Evolutionary conservation across 2,888 invertebrate genomes (phyloP), one percentile per base, ranked within the genome.

Genomic region (Tigriopus californicus): DNA sequence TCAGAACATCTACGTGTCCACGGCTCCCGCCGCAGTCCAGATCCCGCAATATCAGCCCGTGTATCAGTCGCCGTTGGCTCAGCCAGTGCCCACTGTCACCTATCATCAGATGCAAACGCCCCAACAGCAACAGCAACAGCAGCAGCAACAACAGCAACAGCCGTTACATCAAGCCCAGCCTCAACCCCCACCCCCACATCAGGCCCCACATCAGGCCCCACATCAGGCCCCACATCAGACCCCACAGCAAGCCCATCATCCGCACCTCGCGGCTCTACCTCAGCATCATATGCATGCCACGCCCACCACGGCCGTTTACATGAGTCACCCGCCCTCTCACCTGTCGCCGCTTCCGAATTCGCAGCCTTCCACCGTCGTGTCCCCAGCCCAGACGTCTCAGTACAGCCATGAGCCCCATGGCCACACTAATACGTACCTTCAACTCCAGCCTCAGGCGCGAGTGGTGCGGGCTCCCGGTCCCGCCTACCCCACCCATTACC

Each of bases 371-470:
- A 10, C 20, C 46, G 6, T 6, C 20, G 18, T 15, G 15, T 3
- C 46, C 5, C 20, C 3, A 51, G 6, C 13, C 15, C 53, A 53
- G 25, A 12, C 25, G 52, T 33, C 53, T 4, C 53, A 53, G 6
- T 49, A 49, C 53, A 53, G 33, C 2, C 4, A n/a, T n/a, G 22
- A 18, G n/a, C 15, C 22, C 10, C 51, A 18, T 6, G n/a, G 33
- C 33, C 41, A 12, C 2, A 5, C 40, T 4, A n/a, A n/a, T n/a
- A 18, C 25, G 13, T 33, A 47, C 5, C 58, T 24, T 20, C 58
- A 58, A 25, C 58, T 48, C 8, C 58, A 46, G 48, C 47, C n/a
- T 18, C 58, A 58, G 12, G 24, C 42, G 56, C 56, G 44, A 22
- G 6, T 15, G 24, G 15, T 40, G 33, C 44, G 33, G 53, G 8